phyloP scores from a whole-genome alignment of 2,113 vertebrate genomes.

The Passerina amoena region DNA sequence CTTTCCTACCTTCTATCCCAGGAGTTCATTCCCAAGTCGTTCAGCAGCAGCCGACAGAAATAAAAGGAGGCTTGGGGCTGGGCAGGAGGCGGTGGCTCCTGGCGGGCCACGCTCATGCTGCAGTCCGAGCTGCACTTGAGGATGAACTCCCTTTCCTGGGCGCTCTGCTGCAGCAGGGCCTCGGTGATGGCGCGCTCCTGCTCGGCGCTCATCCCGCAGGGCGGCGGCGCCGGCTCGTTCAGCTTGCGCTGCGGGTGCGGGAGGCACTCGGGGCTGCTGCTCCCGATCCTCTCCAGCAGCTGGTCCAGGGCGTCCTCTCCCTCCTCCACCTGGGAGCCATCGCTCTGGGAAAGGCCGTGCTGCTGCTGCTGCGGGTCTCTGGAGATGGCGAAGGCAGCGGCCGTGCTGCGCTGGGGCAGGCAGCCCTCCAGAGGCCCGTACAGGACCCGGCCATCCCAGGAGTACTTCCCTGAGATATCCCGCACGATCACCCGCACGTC shows the following conservation, averaged over 20 bases:
- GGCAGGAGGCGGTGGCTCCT: slow-evolving; percentile 79
- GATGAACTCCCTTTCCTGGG: slow-evolving; percentile 83
- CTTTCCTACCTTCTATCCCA: slow-evolving; percentile 92
- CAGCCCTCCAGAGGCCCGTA: slow-evolving; percentile 83
- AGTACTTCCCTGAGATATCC: slow-evolving; percentile 98
- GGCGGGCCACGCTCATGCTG: slow-evolving; percentile 71
- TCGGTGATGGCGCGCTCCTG: slow-evolving; percentile 85
- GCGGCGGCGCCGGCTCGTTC: slow-evolving; percentile 86
- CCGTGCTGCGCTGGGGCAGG: background rate
- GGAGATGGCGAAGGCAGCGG: background rate
- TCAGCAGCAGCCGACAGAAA: slow-evolving; percentile 90
- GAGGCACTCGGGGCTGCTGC: slow-evolving; percentile 92
- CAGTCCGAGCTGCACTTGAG: slow-evolving; percentile 68
- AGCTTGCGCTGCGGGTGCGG: slow-evolving; percentile 82
- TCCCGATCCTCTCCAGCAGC: slow-evolving; percentile 86
- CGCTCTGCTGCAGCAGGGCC: slow-evolving; percentile 81
- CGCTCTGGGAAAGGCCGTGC: background rate
- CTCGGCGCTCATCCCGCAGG: slow-evolving; percentile 84
- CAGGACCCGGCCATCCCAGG: slow-evolving; percentile 91
- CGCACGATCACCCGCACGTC: slow-evolving; percentile 93
- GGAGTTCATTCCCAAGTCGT: slow-evolving; percentile 96
- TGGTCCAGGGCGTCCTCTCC: slow-evolving; percentile 84
- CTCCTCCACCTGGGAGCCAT: slow-evolving; percentile 69
- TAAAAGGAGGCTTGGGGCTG: slow-evolving; percentile 91
- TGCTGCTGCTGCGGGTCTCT: background rate